Evolutionary conservation across 2,888 invertebrate genomes (phyloP).

Genomic region (Ennomos erosarius): DNA sequence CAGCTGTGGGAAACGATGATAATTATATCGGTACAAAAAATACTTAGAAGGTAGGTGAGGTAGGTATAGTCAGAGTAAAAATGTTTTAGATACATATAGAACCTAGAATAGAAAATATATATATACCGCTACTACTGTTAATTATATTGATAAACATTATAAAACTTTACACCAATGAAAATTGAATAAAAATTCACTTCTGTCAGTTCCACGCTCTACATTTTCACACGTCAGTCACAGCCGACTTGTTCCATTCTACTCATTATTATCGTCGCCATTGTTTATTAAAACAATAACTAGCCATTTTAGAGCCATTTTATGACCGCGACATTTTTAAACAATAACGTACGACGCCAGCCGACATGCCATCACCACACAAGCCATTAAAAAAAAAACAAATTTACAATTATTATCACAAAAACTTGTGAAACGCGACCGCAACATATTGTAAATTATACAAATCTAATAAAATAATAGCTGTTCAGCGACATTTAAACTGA

Average conservation of each 20-base stretch:
- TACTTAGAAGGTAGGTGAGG: too few relatives aligned
- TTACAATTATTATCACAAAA: conserved; percentile 58
- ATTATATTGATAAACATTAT: too few relatives aligned
- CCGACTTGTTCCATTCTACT: conserved; percentile 68
- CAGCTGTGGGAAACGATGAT: too few relatives aligned
- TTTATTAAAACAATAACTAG: conserved; percentile 81
- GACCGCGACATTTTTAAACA: conserved; percentile 72
- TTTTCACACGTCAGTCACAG: conserved; percentile 70
- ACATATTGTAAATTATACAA: conserved; percentile 54
- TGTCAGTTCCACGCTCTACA: conserved; percentile 56
- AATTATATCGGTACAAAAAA: too few relatives aligned
- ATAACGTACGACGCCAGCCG: conserved; percentile 64
- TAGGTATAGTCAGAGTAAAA: too few relatives aligned
- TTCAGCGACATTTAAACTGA: conserved; percentile 52
- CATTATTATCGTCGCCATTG: conserved; percentile 76
- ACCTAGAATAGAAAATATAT: too few relatives aligned
- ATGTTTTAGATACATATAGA: too few relatives aligned
- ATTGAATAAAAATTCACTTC: conserved; percentile 2
- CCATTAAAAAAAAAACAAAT: conserved; percentile 48
- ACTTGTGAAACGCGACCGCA: conserved; percentile 58
- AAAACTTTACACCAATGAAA: too few relatives aligned
- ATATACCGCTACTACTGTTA: too few relatives aligned
- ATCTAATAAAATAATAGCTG: conserved; percentile 33
- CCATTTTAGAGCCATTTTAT: conserved; percentile 76
- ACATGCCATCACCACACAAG: conserved; percentile 52